Evolutionary conservation across 92 coral and sea anemone genomes (phyloP).

Genomic region (Diadumene lineata): DNA sequence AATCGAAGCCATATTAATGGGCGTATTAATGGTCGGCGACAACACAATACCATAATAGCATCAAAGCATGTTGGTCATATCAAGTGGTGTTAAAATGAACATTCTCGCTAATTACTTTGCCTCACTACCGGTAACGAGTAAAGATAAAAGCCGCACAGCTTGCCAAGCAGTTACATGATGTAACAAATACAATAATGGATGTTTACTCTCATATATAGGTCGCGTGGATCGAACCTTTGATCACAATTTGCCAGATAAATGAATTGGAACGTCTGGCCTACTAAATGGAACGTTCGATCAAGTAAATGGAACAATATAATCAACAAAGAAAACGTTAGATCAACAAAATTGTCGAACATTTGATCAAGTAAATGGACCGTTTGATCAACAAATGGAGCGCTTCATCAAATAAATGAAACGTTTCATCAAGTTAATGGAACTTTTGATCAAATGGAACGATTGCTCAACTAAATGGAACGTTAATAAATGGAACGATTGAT

Average conservation of each 20-base stretch:
- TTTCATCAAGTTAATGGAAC: background rate
- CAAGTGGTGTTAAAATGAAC: background rate
- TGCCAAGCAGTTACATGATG: background rate
- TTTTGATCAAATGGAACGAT: background rate
- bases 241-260: background rate
- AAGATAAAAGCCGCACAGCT: background rate
- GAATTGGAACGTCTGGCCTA: background rate
- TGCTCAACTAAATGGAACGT: background rate
- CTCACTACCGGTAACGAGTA: background rate
- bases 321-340: too few species aligned
- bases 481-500: background rate
- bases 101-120: background rate
- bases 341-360: background rate
- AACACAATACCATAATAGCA: background rate
- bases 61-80: background rate
- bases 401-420: background rate
- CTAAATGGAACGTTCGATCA: conserved; percentile 1
- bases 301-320: background rate
- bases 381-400: conserved; percentile 1
- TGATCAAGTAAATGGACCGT: background rate
- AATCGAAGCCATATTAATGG: background rate
- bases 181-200: conserved; percentile 56
- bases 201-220: conserved; percentile 73
- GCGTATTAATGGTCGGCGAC: background rate
- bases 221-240: conserved; percentile 50